These are phyloP conservation scores for Ondatra zibethicus DNA, from an alignment of 2,113 vertebrate species.

Conservation along the genomic window DNA sequence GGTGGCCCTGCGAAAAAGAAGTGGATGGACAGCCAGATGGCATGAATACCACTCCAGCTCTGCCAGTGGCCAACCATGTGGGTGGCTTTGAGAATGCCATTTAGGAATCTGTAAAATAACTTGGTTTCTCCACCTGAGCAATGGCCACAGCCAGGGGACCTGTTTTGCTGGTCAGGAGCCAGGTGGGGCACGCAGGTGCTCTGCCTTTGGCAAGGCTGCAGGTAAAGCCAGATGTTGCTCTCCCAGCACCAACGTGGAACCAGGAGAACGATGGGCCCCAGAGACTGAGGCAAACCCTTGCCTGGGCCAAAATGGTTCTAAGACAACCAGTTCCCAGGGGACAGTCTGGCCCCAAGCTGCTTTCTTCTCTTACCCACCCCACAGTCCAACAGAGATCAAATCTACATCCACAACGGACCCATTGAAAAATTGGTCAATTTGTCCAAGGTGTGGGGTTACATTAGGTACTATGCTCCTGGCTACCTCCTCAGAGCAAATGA, in stretches of 20 bases:
- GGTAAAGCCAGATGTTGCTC: no score
- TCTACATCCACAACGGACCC: conserved; percentile 65
- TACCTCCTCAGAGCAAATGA: conserved; percentile 2
- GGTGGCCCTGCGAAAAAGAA: conserved; percentile 2
- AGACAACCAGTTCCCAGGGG: conserved; percentile 41
- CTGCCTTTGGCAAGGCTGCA: no score
- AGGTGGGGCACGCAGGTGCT: background rate
- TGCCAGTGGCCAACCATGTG: background rate
- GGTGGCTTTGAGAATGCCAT: background rate
- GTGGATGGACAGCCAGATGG: background rate
- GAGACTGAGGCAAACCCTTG: background rate
- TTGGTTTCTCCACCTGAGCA: background rate
- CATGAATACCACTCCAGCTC: background rate
- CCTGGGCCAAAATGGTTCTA: background rate
- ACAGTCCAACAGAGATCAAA: conserved; percentile 61
- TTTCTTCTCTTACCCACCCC: conserved; percentile 60
- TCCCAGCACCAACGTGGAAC: background rate
- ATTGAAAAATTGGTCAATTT: conserved; percentile 62
- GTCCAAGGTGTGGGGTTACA: conserved; percentile 60
- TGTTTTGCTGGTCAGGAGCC: background rate
- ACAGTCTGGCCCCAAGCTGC: conserved; percentile 33
- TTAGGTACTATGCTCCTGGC: conserved; percentile 56
- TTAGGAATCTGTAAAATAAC: background rate
- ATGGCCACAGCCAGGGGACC: background rate
- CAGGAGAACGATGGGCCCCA: background rate